phyloP scores from a whole-genome alignment of 2,888 invertebrate species.

The Acleris holmiana region DNA sequence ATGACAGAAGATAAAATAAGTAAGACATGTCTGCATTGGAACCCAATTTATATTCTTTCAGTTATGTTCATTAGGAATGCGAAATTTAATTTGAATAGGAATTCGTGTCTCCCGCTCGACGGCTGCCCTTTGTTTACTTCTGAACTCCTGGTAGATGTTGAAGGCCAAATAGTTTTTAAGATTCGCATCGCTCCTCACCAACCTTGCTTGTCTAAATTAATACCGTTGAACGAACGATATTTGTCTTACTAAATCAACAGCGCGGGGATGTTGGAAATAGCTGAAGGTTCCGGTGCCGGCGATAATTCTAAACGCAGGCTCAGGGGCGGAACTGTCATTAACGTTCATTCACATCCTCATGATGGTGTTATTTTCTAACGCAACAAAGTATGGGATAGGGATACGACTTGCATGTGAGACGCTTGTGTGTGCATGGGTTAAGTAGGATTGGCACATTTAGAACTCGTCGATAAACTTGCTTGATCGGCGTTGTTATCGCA shows the following conservation, averaged over 20 bases:
- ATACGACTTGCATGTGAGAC: background rate
- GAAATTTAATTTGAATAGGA: constrained; percentile 58
- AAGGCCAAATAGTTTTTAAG: constrained; percentile 32
- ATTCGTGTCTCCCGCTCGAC: constrained; percentile 47
- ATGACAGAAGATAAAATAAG: constrained; percentile 9
- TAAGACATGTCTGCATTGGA: constrained; percentile 18
- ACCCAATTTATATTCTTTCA: constrained; percentile 26
- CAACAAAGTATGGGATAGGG: no score
- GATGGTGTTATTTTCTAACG: constrained; percentile 1
- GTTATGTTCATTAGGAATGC: constrained; percentile 34
- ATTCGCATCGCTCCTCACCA: constrained; percentile 6
- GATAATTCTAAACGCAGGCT: constrained; percentile 13
- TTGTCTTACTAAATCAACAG: constrained; percentile 15
- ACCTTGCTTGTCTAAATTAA: constrained; percentile 20
- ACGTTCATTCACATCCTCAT: constrained; percentile 29
- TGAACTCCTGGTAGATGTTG: constrained; percentile 44
- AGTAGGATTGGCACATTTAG: no score
- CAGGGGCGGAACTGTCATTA: constrained; percentile 30
- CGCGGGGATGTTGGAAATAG: constrained; percentile 10
- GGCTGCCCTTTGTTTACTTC: constrained; percentile 52
- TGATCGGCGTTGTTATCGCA: no score
- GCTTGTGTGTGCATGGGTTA: no score
- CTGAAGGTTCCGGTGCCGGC: background rate
- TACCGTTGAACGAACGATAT: constrained; percentile 11
- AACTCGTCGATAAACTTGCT: no score